Evolutionary conservation across 64 coral and sea anemone genomes (phyloP).

Genomic region (Hydrozoanthus tunicans): DNA sequence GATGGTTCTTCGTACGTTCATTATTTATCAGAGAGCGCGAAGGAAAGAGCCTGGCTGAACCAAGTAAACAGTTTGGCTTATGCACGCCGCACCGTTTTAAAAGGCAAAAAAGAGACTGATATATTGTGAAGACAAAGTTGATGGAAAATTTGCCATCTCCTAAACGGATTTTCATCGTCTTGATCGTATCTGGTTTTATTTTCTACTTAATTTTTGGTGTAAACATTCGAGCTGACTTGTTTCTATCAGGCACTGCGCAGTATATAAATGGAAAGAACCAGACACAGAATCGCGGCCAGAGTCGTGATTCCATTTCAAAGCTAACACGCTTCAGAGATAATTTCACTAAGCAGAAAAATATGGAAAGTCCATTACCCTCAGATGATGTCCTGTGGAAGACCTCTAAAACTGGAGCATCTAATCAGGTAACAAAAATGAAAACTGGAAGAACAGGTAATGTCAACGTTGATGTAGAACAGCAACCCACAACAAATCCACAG

Average conservation of each 20-base stretch:
- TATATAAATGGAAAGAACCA: not conserved
- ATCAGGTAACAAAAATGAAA: not conserved
- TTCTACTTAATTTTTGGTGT: conserved; percentile 63
- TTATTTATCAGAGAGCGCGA: conserved; percentile 14
- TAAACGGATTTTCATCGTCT: conserved; percentile 61
- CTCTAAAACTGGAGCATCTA: not conserved
- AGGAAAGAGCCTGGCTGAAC: conserved; percentile 16
- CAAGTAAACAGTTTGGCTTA: not conserved
- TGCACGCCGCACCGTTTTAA: not conserved
- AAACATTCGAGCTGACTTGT: conserved; percentile 30
- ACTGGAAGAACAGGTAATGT: not conserved
- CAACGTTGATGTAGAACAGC: not conserved
- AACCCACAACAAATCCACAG: not conserved
- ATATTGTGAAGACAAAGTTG: conserved; percentile 15
- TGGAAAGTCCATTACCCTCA: not conserved
- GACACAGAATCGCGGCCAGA: not conserved
- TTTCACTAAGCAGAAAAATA: conserved; percentile 3
- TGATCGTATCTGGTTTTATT: conserved; percentile 50
- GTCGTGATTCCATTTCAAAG: not conserved
- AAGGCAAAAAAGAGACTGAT: not conserved
- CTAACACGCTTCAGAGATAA: not conserved
- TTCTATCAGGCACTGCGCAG: not conserved
- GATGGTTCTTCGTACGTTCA: conserved; percentile 33
- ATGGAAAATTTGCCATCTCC: conserved; percentile 61
- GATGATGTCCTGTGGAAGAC: not conserved